phyloP scores from a whole-genome alignment of 2,113 vertebrate genomes.

The Apteryx owenii region DNA sequence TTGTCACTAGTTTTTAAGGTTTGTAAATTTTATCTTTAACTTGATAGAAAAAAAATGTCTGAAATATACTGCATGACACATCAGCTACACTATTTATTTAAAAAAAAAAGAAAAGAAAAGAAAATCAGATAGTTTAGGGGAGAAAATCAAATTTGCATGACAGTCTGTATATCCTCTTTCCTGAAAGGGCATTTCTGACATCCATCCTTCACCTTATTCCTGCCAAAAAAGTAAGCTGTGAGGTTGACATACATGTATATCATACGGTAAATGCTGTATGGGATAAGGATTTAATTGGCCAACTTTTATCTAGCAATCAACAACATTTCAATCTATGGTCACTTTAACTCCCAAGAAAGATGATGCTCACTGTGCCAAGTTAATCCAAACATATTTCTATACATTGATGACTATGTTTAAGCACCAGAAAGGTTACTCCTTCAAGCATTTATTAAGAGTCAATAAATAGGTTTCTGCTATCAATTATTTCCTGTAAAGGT shows the following conservation, averaged over 20 bases:
- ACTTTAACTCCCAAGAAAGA: background rate
- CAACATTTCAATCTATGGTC: background rate
- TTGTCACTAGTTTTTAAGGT: background rate
- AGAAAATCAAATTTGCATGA: background rate
- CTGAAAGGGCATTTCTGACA: background rate
- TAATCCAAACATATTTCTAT: background rate
- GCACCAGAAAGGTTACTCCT: background rate
- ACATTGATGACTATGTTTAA: background rate
- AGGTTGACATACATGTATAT: fast-evolving
- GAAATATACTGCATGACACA: background rate
- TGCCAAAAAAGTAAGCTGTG: background rate
- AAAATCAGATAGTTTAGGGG: background rate
- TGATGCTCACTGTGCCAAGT: fast-evolving
- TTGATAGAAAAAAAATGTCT: background rate
- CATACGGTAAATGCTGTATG: background rate
- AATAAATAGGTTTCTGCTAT: background rate
- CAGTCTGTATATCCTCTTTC: background rate
- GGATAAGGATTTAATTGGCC: background rate
- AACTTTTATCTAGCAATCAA: background rate
- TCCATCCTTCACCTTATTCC: background rate
- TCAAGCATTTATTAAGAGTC: background rate
- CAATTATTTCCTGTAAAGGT: background rate
- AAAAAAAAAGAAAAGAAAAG: background rate
- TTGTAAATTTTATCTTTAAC: background rate
- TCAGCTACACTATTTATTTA: background rate